phyloP scores from a whole-genome alignment of 2,113 vertebrate species.

The Sphyrna mokarran region DNA sequence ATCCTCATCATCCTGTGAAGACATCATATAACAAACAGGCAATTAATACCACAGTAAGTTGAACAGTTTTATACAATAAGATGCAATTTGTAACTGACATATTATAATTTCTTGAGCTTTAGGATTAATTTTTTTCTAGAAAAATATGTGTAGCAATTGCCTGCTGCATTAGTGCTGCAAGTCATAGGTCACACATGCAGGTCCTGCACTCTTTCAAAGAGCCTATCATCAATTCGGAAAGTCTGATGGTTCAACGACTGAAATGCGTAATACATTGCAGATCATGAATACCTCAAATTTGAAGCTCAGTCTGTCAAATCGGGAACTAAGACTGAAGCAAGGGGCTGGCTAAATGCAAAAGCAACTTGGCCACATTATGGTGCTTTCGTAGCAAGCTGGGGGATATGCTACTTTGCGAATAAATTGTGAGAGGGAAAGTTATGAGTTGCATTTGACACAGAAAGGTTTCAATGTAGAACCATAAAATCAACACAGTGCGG shows the following conservation, averaged over 20 bases:
- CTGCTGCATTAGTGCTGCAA: background rate
- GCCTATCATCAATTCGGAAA: background rate
- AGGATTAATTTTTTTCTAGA: background rate
- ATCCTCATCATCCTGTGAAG: conserved; percentile 53
- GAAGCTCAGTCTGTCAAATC: background rate
- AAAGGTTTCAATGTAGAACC: too few relatives aligned
- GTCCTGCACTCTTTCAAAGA: background rate
- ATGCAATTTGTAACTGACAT: background rate
- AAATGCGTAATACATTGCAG: background rate
- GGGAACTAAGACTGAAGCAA: background rate
- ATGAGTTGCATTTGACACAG: too few relatives aligned
- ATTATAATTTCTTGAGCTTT: background rate
- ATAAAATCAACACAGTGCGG: too few relatives aligned
- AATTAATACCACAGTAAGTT: background rate
- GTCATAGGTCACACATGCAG: background rate
- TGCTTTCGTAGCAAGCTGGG: too few relatives aligned
- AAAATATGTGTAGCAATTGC: background rate
- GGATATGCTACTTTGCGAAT: too few relatives aligned
- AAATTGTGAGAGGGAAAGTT: too few relatives aligned
- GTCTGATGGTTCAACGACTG: background rate
- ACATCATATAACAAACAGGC: background rate
- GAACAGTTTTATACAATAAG: background rate
- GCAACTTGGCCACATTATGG: too few relatives aligned
- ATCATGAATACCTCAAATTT: background rate
- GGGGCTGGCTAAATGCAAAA: too few relatives aligned